Conservation (phyloP, 2,888 invertebrate species). For the Caenorhabditis afra region DNA sequence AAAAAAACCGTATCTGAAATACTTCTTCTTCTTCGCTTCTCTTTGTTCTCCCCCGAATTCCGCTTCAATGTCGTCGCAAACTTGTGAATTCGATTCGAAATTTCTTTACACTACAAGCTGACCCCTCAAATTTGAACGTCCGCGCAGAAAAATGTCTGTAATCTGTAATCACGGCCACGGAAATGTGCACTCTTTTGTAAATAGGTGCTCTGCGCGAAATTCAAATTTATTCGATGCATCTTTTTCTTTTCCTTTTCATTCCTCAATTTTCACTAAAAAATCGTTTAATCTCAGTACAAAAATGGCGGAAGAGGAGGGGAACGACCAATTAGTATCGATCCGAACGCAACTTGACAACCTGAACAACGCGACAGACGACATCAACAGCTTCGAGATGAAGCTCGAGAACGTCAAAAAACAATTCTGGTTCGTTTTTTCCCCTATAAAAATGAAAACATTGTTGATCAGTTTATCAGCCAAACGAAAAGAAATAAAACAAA, state of each 20-base stretch:
- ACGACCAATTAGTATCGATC: conserved; percentile 46
- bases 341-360: conserved; percentile 50
- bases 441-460: background rate
- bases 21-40: conserved; percentile 10
- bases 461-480: background rate
- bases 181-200: background rate
- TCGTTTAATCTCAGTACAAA: no score
- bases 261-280: background rate
- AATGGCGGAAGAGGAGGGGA: conserved; percentile 41
- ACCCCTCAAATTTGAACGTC: background rate
- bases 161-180: background rate
- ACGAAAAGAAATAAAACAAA: background rate
- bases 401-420: conserved; percentile 41
- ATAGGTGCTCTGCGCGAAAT: background rate
- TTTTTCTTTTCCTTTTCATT: conserved; percentile 1
- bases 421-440: conserved; percentile 38
- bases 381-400: conserved; percentile 51
- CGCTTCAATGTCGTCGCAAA: background rate
- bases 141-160: background rate
- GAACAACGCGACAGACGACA: conserved; percentile 55
- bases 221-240: conserved; percentile 1
- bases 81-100: background rate
- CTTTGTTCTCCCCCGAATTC: conserved; percentile 11
- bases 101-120: no score
- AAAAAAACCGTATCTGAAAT: conserved; percentile 49